phyloP scores from a whole-genome alignment of 23 tunicate genomes.

The Oikopleura albicans region DNA sequence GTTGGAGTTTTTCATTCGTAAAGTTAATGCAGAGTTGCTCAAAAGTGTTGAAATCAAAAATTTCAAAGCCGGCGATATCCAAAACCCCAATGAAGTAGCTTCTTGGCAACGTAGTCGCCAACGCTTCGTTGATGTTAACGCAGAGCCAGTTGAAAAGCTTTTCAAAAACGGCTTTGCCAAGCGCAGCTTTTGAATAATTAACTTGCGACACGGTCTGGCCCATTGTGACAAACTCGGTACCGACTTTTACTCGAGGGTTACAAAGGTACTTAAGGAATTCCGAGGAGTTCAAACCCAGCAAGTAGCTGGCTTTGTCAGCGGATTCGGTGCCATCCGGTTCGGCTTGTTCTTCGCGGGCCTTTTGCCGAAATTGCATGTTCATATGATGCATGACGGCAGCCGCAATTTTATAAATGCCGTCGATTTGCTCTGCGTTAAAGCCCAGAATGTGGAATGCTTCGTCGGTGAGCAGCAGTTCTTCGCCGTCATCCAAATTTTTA shows the following conservation, averaged over 20 bases:
- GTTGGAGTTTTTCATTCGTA: slow-evolving; percentile 95
- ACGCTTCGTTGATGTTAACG: slow-evolving; percentile 49
- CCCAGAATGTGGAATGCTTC: slow-evolving; percentile 72
- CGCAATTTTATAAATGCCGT: slow-evolving; percentile 62
- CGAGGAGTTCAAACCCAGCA: not conserved
- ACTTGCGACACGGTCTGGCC: slow-evolving; percentile 21
- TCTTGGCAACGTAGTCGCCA: slow-evolving; percentile 82
- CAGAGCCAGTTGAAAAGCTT: slow-evolving; percentile 84
- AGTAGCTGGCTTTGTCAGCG: not conserved
- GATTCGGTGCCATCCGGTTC: not conserved
- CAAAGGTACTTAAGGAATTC: not conserved
- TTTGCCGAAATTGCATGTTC: slow-evolving; percentile 77
- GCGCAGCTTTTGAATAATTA: slow-evolving; percentile 38
- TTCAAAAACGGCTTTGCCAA: slow-evolving; percentile 67
- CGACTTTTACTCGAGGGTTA: slow-evolving; percentile 9
- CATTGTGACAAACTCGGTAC: not conserved
- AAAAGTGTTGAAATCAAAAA: slow-evolving; percentile 91
- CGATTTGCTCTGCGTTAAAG: slow-evolving; percentile 65
- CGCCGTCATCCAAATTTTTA: slow-evolving; percentile 44
- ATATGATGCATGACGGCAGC: slow-evolving; percentile 75
- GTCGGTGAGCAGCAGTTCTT: slow-evolving; percentile 27
- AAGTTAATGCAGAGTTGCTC: slow-evolving; percentile 99
- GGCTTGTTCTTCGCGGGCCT: slow-evolving; percentile 45
- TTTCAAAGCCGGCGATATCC: slow-evolving; percentile 99
- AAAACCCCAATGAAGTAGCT: slow-evolving; percentile 92